Evolutionary conservation across 2,797 vertebrate genomes (phyloP), one percentile per base, ranked within the genome.

Genomic region (Phataginus tricuspis): DNA sequence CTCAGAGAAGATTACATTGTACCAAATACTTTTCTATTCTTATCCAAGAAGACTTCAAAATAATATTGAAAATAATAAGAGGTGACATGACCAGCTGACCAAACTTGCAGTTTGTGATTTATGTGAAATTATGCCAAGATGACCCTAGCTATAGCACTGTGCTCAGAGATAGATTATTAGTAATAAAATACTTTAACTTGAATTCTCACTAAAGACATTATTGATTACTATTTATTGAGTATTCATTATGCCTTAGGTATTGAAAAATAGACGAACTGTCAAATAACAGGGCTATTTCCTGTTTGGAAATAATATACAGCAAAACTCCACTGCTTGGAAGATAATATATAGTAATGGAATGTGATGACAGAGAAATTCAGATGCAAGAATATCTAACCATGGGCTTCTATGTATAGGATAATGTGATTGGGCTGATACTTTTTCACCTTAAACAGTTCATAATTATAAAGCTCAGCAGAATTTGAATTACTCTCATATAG

Each of bases 381-480:
- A 94, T 86, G 57, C 72, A 89, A 96, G 64, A 64, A 64, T 79
- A 75, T 92, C 72, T 88, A 93, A 66, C 64, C 57, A 29, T 53
- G 42, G 78, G 27, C 29, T 95, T 37, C 34, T 93, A 7, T 82
- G 53, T 75, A 71, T 42, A 84, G 45, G 13, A 87, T 86, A 96
- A 97, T 90, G 71, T 97, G 64, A 96, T 95, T 95, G 89, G 59
- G 80, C 15, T 94, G 79, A 86, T 92, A 82, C 61, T 68, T 95
- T 95, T 96, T 95, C 74, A 92, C 75, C 66, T 93, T 92, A 92
- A 97, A 90, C 71, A 83, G 64, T 90, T 90, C 57, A 61, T 96
- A 93, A 96, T 96, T 96, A 96, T 74, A 83, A 97, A 94, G 68
- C 42, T 91, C 14, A 61, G 71, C 23, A 92, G 96, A 96, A 95